Evolutionary conservation across 1,140 invertebrate genomes (phyloP).

Genomic region (Polyergus mexicanus): DNA sequence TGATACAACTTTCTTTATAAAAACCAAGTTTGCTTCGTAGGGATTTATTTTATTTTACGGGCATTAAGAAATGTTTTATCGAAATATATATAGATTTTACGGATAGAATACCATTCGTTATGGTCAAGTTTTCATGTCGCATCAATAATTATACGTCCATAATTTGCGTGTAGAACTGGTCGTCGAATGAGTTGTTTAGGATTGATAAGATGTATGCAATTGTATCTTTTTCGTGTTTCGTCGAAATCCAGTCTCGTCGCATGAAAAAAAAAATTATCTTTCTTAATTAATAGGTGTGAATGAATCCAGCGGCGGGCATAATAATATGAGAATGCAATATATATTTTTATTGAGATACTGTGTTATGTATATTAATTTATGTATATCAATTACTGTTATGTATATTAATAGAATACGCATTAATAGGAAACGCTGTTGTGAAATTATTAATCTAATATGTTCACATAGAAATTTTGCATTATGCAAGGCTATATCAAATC

Average conservation of each 20-base stretch:
- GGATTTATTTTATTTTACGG: not conserved
- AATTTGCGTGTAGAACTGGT: not conserved
- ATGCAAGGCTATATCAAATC: not conserved
- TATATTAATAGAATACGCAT: too few species aligned
- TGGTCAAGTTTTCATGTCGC: not conserved
- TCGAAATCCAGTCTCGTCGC: not conserved
- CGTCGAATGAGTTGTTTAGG: not conserved
- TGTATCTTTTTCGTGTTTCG: not conserved
- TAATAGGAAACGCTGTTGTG: not conserved
- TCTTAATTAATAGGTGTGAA: not conserved
- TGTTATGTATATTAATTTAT: too few species aligned
- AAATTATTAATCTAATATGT: not conserved
- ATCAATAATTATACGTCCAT: not conserved
- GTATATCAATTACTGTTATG: too few species aligned
- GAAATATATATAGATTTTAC: not conserved
- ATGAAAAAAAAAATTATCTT: not conserved
- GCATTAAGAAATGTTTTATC: not conserved
- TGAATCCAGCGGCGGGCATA: not conserved
- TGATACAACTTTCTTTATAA: not conserved
- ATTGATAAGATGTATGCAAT: not conserved
- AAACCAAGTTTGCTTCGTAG: not conserved
- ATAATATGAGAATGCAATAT: not conserved
- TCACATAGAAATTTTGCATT: not conserved
- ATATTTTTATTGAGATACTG: not conserved
- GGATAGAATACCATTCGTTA: not conserved